Conservation (phyloP, 2,113 vertebrate species). For the Caranx ignobilis region DNA sequence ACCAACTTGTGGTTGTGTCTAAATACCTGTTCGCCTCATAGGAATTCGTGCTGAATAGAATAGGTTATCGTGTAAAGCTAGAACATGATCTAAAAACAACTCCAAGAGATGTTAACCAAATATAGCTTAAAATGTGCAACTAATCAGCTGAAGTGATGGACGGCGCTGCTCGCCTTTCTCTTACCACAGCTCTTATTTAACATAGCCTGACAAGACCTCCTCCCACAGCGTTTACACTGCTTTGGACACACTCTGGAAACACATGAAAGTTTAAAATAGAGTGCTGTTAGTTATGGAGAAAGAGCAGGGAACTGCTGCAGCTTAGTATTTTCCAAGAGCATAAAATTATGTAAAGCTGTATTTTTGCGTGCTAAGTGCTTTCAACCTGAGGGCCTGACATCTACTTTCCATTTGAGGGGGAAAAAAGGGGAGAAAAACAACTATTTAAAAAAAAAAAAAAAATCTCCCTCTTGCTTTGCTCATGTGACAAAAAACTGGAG, state of each 20-base stretch:
- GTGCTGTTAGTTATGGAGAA: constrained; percentile 56
- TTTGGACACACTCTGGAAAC: constrained; percentile 54
- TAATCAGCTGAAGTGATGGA: constrained; percentile 47
- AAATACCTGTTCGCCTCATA: constrained; percentile 1
- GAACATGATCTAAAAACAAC: constrained; percentile 38
- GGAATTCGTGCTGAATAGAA: constrained; percentile 23
- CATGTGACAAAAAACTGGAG: constrained; percentile 11
- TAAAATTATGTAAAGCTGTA: constrained; percentile 66
- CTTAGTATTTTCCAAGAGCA: constrained; percentile 54
- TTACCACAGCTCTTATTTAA: constrained; percentile 48
- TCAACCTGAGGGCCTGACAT: constrained; percentile 24
- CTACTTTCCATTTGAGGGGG: constrained; percentile 31
- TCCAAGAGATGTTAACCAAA: constrained; percentile 37
- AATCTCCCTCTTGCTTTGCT: constrained; percentile 24
- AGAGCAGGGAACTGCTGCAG: constrained; percentile 27
- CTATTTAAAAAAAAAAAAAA: background rate
- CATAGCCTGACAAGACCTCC: constrained; percentile 57
- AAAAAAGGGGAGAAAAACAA: background rate
- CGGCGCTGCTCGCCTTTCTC: constrained; percentile 14
- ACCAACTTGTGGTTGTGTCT: constrained; percentile 18
- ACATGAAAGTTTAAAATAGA: constrained; percentile 73
- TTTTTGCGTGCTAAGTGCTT: constrained; percentile 66
- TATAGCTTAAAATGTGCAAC: constrained; percentile 30
- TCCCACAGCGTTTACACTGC: constrained; percentile 61
- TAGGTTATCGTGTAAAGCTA: constrained; percentile 7